Evolutionary conservation across 1,140 invertebrate species (phyloP).

Genomic region (Mizuhopecten yessoensis): DNA sequence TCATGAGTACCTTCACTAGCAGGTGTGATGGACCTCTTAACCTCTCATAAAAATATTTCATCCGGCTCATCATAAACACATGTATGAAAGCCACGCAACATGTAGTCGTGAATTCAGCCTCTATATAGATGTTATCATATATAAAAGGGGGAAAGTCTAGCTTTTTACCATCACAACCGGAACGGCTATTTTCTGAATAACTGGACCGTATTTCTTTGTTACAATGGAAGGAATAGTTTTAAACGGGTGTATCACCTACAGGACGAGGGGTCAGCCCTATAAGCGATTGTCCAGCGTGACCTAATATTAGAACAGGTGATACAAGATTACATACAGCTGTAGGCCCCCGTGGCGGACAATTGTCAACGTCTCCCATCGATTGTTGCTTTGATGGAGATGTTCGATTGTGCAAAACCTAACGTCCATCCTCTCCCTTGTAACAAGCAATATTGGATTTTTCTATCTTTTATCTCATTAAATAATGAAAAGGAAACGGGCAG

Average conservation of each 20-base stretch:
- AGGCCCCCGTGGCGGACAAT: not conserved
- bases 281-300: not conserved
- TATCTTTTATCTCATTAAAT: slow-evolving; percentile 30
- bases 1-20: too few species aligned
- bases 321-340: slow-evolving; percentile 26
- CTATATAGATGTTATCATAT: not conserved
- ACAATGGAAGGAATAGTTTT: not conserved
- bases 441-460: slow-evolving; percentile 22
- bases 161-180: not conserved
- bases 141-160: not conserved
- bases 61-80: not conserved
- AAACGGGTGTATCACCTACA: not conserved
- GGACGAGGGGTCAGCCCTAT: not conserved
- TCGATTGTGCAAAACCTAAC: slow-evolving; percentile 19
- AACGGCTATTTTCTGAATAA: not conserved
- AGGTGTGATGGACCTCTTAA: not conserved
- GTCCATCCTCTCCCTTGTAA: slow-evolving; percentile 25
- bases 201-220: slow-evolving; percentile 21
- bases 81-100: slow-evolving; percentile 14
- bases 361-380: not conserved
- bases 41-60: not conserved
- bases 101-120: not conserved
- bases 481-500: slow-evolving; percentile 13
- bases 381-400: slow-evolving; percentile 30
- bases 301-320: slow-evolving; percentile 21